Percentiles rank a stretch among this genome's conserved stretches.
phyloP scores from a whole-genome alignment of 2,888 invertebrate species.

The Troglohyphantes excavatus region DNA sequence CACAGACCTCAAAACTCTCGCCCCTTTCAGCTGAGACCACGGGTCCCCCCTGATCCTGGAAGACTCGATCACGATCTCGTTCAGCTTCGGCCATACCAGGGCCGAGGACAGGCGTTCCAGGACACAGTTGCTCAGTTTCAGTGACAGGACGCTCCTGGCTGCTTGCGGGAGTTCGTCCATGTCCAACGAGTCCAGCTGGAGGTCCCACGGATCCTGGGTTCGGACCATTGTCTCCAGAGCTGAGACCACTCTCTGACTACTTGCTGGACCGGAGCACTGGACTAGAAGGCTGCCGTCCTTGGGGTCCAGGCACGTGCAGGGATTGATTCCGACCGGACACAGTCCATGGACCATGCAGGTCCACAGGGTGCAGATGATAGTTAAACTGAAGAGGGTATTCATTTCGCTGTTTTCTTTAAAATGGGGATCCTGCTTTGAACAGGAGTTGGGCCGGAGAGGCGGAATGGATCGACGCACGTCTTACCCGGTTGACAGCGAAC shows the following conservation, averaged over 20 bases:
- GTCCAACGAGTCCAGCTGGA: constrained; percentile 26
- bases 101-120: constrained; percentile 10
- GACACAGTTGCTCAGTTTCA: constrained; percentile 28
- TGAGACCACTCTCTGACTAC: constrained; percentile 6
- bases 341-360: background rate
- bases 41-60: background rate
- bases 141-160: background rate
- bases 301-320: constrained; percentile 31
- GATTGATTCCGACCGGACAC: background rate
- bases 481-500: constrained; percentile 23
- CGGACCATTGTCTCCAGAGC: background rate
- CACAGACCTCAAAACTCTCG: constrained; percentile 9
- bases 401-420: constrained; percentile 13
- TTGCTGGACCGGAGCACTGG: constrained; percentile 30
- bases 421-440: background rate
- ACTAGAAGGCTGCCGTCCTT: constrained; percentile 28
- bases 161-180: background rate
- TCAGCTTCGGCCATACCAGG: constrained; percentile 49
- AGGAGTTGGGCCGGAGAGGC: constrained; percentile 4
- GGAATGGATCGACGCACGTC: constrained; percentile 41
- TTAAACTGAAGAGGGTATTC: constrained; percentile 8
- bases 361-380: constrained; percentile 3
- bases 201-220: constrained; percentile 12
- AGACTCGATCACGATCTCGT: constrained; percentile 44
- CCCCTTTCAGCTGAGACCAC: constrained; percentile 42